Evolutionary conservation across 2,113 vertebrate genomes (phyloP), one percentile per base, ranked within the genome.

Genomic region (Sceloporus tristichus): DNA sequence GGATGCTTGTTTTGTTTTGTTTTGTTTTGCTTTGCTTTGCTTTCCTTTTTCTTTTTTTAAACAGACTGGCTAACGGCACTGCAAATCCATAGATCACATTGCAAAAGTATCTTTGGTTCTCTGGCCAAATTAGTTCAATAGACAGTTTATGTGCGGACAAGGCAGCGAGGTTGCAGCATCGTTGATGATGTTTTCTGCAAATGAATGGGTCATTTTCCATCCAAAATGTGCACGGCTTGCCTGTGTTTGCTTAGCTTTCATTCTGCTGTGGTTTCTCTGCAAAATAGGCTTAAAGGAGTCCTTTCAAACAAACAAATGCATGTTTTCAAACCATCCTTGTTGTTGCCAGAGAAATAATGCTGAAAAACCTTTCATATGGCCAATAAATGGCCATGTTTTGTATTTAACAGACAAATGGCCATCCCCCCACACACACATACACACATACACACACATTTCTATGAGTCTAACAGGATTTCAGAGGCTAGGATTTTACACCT

Each of bases 171-270:
- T 68, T 65, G 89, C 88, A 93, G 90, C 77, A 79, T 79, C 68
- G 53, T 65, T 78, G 79, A 92, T 92, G 92, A 84, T 88, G 89
- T 48, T 62, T 77, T 92, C 91, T 90, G 91, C 90, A 85, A 78
- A 92, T 90, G 85, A 81, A 83, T 93, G 88, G 90, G 74, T 81
- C n/a, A 53, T 85, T 91, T 27, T 91, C 89, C 91, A 92, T 90
- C 92, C 92, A 95, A 92, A 89, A 77, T 87, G 59, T 3, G 84
- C 91, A 66, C 88, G 40, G 74, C 89, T 92, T 70, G 40, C 21
- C 0, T 0, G 53, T 48, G 34, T 1, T 1, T 71, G 79, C 42
- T 71, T 53, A 4, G 0, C 42, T 14, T 91, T 81, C 66, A 90
- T 85, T 90, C 86, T 25, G 70, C 21, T 85, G 87, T 81, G 79